These are phyloP conservation scores for Xylophagus ater DNA, from an alignment of 2,888 invertebrate genomes.

Conservation along the genomic window DNA sequence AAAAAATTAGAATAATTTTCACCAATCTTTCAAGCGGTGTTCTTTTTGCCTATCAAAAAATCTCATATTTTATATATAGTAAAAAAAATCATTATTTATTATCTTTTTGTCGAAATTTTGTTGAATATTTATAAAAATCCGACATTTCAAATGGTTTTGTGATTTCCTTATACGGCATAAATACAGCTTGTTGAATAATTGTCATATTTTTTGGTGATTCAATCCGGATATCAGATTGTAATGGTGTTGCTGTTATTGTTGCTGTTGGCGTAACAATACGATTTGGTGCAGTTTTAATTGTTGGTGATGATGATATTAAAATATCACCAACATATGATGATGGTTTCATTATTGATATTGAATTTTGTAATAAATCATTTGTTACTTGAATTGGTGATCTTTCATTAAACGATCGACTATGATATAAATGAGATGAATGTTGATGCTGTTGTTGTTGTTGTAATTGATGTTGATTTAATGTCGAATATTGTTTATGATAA, in stretches of 20 bases:
- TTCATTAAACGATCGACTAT: neutral
- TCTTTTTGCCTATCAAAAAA: no score
- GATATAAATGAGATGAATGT: constrained; percentile 10
- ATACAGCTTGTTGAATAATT: constrained; percentile 76
- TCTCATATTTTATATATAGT: no score
- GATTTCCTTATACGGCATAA: constrained; percentile 84
- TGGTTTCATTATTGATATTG: neutral
- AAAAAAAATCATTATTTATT: no score
- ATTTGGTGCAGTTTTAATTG: neutral
- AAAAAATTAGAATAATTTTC: no score
- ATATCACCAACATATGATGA: neutral
- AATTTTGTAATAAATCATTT: neutral
- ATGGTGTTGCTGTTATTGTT: constrained; percentile 17
- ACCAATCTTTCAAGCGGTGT: no score
- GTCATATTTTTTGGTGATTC: constrained; percentile 76
- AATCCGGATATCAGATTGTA: constrained; percentile 43
- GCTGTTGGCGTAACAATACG: neutral
- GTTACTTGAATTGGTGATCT: neutral
- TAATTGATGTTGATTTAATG: constrained; percentile 10
- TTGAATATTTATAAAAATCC: constrained; percentile 95
- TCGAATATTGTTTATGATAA: no score
- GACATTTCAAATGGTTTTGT: constrained; percentile 97
- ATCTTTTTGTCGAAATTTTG: constrained; percentile 68
- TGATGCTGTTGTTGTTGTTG: constrained; percentile 13
- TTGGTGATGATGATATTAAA: neutral